phyloP scores from a whole-genome alignment of 1,140 invertebrate species.

The Drepana arcuata region DNA sequence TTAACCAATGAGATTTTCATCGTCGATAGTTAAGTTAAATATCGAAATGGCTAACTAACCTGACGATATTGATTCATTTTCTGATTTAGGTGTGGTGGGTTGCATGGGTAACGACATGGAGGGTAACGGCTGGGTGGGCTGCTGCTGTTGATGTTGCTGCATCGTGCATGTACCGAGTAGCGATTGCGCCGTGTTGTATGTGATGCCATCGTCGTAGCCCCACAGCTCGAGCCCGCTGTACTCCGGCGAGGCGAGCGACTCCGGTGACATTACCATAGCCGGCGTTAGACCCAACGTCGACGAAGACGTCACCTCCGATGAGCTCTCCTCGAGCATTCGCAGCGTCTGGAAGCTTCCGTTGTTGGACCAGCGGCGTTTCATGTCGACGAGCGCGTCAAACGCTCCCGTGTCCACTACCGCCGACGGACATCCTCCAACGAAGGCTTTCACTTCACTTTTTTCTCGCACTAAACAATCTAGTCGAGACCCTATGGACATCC shows the following conservation, averaged over 20 bases:
- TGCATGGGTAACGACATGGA: conserved; percentile 37
- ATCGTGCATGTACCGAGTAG: conserved; percentile 49
- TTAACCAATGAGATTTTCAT: background rate
- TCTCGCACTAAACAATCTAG: conserved; percentile 57
- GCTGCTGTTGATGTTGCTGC: conserved; percentile 41
- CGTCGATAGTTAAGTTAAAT: background rate
- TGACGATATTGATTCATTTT: conserved; percentile 71
- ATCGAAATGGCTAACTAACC: conserved; percentile 32
- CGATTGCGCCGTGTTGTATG: conserved; percentile 43
- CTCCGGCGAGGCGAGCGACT: conserved; percentile 77
- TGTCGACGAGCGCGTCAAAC: conserved; percentile 66
- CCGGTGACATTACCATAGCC: conserved; percentile 79
- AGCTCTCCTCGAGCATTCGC: conserved; percentile 80
- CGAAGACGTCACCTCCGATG: conserved; percentile 82
- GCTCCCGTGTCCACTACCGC: conserved; percentile 40
- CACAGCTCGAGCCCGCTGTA: conserved; percentile 87
- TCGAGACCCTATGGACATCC: conserved; percentile 39
- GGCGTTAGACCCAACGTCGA: conserved; percentile 73
- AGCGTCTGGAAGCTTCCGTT: conserved; percentile 76
- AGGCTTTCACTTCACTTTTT: conserved; percentile 65
- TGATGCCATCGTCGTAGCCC: conserved; percentile 75
- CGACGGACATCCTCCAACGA: conserved; percentile 55
- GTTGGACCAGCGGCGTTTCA: conserved; percentile 81
- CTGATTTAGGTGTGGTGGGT: conserved; percentile 68
- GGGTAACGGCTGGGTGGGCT: conserved; percentile 60